Percentiles rank a stretch among this genome's conserved stretches.
Evolutionary conservation across 2,797 vertebrate genomes (phyloP).

Genomic region (Sebastes alutus): DNA sequence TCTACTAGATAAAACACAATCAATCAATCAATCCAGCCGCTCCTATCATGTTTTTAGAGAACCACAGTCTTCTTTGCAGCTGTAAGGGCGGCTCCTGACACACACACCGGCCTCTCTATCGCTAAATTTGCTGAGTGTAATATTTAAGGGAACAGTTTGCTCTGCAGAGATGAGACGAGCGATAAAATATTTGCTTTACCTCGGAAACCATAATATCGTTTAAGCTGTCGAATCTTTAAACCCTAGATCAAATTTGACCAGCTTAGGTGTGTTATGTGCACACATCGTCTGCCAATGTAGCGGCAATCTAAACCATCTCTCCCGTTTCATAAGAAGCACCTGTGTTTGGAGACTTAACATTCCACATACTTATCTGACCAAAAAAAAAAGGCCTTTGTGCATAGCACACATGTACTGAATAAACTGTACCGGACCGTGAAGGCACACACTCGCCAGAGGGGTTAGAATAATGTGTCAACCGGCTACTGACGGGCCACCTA

Average conservation of each 20-base stretch:
- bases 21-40: constrained; percentile 19
- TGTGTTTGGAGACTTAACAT: constrained; percentile 85
- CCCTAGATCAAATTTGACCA: constrained; percentile 70
- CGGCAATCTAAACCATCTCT: constrained; percentile 79
- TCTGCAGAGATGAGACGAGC: constrained; percentile 43
- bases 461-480: constrained; percentile 44
- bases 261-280: constrained; percentile 72
- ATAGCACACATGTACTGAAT: constrained; percentile 76
- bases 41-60: constrained; percentile 50
- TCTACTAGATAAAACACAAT: constrained; percentile 28
- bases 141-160: constrained; percentile 45
- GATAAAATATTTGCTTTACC: constrained; percentile 69
- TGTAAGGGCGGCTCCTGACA: neutral
- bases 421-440: constrained; percentile 70
- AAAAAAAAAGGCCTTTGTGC: constrained; percentile 74
- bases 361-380: constrained; percentile 80
- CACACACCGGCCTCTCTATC: neutral
- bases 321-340: constrained; percentile 84
- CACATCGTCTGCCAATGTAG: constrained; percentile 74
- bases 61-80: constrained; percentile 11
- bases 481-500: constrained; percentile 25
- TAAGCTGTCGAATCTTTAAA: constrained; percentile 71
- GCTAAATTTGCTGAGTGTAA: constrained; percentile 50
- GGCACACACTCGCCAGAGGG: constrained; percentile 52
- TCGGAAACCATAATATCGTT: constrained; percentile 62